Percentiles rank a stretch among this genome's conserved stretches.
Evolutionary conservation across 2,797 vertebrate genomes (phyloP).

Genomic region (Sciaenops ocellatus): DNA sequence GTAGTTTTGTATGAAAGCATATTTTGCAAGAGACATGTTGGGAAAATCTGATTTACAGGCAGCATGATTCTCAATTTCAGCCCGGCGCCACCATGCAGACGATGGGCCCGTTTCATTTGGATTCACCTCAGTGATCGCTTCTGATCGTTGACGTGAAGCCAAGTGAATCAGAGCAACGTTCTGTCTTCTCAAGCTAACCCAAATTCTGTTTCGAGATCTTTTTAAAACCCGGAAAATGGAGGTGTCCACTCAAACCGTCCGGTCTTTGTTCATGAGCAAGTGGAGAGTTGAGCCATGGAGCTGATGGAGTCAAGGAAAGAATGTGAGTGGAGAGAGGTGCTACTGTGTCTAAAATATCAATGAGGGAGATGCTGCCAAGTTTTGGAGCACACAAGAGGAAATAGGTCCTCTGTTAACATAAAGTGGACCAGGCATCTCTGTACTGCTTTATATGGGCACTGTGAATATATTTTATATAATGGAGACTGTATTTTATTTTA

Average conservation of each 20-base stretch:
- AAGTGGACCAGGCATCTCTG: conserved; percentile 40
- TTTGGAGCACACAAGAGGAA: conserved; percentile 62
- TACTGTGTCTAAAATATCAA: conserved; percentile 84
- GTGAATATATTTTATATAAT: conserved; percentile 21
- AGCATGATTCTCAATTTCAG: conserved; percentile 78
- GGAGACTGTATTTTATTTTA: conserved; percentile 1
- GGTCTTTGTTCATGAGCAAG: conserved; percentile 76
- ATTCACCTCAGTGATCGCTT: conserved; percentile 74
- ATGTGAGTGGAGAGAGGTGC: conserved; percentile 80
- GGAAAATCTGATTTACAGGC: conserved; percentile 80
- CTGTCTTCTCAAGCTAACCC: conserved; percentile 70
- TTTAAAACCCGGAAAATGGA: conserved; percentile 61
- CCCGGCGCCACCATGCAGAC: conserved; percentile 76
- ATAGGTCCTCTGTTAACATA: conserved; percentile 60
- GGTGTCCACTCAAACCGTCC: conserved; percentile 66
- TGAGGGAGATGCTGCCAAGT: conserved; percentile 79
- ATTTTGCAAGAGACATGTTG: conserved; percentile 63
- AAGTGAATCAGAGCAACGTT: conserved; percentile 78
- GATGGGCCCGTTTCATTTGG: conserved; percentile 76
- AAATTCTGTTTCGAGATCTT: conserved; percentile 72
- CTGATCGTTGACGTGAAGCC: conserved; percentile 79
- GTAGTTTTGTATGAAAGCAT: conserved; percentile 56
- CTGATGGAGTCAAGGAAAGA: conserved; percentile 80
- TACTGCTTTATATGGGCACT: conserved; percentile 6
- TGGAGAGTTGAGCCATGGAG: conserved; percentile 75